Conservation (phyloP, 2,113 vertebrate species). For the Phaetusa simplex region DNA sequence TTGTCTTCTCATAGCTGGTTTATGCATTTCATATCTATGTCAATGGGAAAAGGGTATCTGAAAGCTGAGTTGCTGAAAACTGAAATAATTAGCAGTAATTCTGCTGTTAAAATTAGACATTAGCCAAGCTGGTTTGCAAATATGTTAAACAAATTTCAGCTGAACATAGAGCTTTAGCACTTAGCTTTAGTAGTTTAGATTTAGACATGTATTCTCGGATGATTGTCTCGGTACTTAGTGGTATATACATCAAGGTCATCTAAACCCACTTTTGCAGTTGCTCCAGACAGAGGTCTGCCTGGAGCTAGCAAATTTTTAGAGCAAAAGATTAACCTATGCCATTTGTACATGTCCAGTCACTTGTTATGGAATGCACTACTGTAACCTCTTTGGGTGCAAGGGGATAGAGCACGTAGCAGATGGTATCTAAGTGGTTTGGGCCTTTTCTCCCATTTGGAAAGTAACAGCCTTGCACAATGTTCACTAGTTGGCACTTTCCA, state of each 20-base stretch:
- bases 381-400: neutral
- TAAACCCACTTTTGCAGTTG: neutral
- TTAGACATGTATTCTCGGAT: neutral
- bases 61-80: neutral
- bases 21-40: neutral
- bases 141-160: neutral
- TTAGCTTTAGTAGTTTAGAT: neutral
- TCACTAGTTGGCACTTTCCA: neutral
- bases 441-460: neutral
- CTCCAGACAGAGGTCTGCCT: constrained; percentile 1
- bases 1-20: neutral
- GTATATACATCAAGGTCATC: neutral
- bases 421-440: neutral
- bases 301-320: constrained; percentile 16
- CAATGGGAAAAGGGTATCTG: neutral
- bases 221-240: neutral
- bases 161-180: neutral
- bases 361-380: neutral
- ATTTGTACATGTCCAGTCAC: neutral
- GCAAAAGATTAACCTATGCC: constrained; percentile 7
- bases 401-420: neutral
- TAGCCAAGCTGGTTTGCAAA: constrained; percentile 14
- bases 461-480: neutral
- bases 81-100: constrained; percentile 30
- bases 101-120: constrained; percentile 44